Evolutionary conservation across 2,888 invertebrate genomes (phyloP), one percentile per base, ranked within the genome.

Genomic region (Selenia dentaria): DNA sequence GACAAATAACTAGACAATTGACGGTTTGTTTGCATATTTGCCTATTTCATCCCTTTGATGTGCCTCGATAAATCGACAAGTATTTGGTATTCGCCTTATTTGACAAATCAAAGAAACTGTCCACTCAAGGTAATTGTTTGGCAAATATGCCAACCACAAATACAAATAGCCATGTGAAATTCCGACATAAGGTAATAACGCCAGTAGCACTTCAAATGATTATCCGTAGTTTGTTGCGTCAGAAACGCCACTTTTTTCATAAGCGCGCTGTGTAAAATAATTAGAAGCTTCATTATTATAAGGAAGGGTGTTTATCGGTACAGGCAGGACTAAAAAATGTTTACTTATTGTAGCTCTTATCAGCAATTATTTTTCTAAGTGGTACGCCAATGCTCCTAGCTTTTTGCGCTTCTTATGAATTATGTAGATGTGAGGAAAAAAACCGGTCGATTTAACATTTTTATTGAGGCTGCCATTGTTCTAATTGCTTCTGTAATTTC

Each of bases 251-350:
- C 65, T 72, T 79, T 77, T 78, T 76, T 69, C 65, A 59, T 48
- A 62, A 59, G 47, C 50, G 45, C 62, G 55, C 68, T 67, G 60
- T 70, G 76, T 74, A 74, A 74, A 82, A 77, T 79, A 82, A 82
- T 83, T 81, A 83, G 70, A 72, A 65, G 68, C 69, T 74, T 70
- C 66, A 73, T 79, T 77, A 70, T 61, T 52, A 64, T 62, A 52
- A 70, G 68, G 65, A 71, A 68, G 70, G 68, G 67, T 68, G 70
- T 67, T n/a, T 67, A 67, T 63, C 65, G 55, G 45, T 65, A 64
- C 62, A 64, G 55, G 53, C 18, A n/a, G 16, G 4, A 47, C 54
- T 64, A 51, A 61, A 44, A 51, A 54, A 44, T 28, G 46, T 40
- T 48, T 55, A 34, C 52, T 49, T 54, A 55, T 62, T 60, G 58